Conservation (phyloP, 2,888 invertebrate genomes). For the Stegophylla sp. region DNA sequence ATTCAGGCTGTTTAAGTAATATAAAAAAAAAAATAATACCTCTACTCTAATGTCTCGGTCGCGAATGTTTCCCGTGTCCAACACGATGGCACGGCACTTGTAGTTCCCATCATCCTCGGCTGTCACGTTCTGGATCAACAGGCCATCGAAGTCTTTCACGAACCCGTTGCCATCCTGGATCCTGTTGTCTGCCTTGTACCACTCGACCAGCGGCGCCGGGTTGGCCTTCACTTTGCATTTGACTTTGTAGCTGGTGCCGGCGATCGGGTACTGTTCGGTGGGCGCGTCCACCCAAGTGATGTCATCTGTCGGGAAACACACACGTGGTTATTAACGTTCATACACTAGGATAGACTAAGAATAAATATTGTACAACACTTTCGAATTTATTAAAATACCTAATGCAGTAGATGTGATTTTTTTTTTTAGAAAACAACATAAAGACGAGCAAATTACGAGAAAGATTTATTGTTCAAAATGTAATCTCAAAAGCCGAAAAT, state of each 20-base stretch:
- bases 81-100: conserved; percentile 82
- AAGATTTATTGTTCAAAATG: too few species aligned
- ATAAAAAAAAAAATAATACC: too few species aligned
- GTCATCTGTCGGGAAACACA: conserved; percentile 78
- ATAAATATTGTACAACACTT: too few species aligned
- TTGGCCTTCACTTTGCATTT: conserved; percentile 85
- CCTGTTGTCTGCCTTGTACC: conserved; percentile 81
- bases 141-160: conserved; percentile 76
- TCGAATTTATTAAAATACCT: not conserved
- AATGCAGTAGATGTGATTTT: too few species aligned
- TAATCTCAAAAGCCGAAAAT: too few species aligned
- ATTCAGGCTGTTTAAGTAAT: too few species aligned
- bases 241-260: conserved; percentile 78
- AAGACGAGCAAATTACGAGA: too few species aligned
- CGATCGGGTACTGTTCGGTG: conserved; percentile 79
- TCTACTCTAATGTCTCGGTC: conserved; percentile 81
- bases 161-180: conserved; percentile 75
- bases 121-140: conserved; percentile 78
- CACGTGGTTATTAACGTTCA: too few species aligned
- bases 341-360: conserved; percentile 60
- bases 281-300: conserved; percentile 89
- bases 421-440: too few species aligned
- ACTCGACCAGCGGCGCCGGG: conserved; percentile 84
- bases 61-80: conserved; percentile 80
- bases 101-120: conserved; percentile 87